Evolutionary conservation across 30 jellyfish, hydroid and myxozoan species (phyloP), one percentile per base, ranked within the genome.

Genomic region (Cassiopea andromeda): DNA sequence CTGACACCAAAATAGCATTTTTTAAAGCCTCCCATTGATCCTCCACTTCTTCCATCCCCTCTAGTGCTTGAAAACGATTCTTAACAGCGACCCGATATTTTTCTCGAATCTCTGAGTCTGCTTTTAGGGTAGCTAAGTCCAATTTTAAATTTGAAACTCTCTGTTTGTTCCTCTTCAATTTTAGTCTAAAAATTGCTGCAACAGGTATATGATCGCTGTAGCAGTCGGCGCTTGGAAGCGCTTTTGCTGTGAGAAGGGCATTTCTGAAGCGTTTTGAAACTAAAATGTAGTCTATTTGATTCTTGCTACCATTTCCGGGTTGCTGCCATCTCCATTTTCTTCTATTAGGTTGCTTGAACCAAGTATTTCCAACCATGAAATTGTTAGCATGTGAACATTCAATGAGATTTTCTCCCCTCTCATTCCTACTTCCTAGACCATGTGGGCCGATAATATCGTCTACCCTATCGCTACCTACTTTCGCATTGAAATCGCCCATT

Each of bases 381-480:
- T 64, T 45, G 70, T 81, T 12, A 1, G 47, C 83, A 15, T 46
- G 46, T 27, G 84, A 60, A 84, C 90, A 81, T 43, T 81, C 68
- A 6, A 81, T 64, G 50, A 59, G 48, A 14, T 38, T 61, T 18
- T 81, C 90, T 48, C 90, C 82, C 14, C 70, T 15, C 15, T 61
- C 90, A 48, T 81, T 81, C 46, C 90, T 61, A 12, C 7, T 44
- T 43, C 83, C 90, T 6, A 81, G 83, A 5, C 90, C 83, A 45
- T 44, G 14, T 14, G 16, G 12, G 6, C 90, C 90, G 16, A 67
- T 83, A 2, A 48, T 67, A 8, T 14, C 84, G 6, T 47, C 84
- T 4, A 49, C 61, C 19, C 72, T 15, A 2, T 46, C 48, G 27
- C 18, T 15, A 15, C 88, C 88, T 27, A 58, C 88, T 19, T 79